These are phyloP conservation scores for Eucidaris tribuloides DNA, from an alignment of 35 echinoderm and acorn worm genomes.

Conservation along the genomic window DNA sequence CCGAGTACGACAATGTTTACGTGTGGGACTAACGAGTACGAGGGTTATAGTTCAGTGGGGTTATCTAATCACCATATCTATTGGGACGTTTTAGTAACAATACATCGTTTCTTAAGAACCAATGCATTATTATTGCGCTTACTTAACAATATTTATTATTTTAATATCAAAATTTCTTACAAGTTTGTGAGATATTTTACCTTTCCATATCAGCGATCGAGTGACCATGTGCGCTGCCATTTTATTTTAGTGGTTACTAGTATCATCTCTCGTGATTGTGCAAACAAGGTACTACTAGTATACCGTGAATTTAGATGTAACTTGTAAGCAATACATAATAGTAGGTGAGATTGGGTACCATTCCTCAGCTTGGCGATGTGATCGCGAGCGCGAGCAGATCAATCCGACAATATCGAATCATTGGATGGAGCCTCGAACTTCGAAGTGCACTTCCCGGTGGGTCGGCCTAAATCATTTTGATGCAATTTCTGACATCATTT, in stretches of 20 bases:
- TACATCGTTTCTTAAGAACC: too few relatives aligned
- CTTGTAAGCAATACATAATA: background rate
- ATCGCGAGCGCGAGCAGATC: background rate
- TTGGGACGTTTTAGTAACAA: background rate
- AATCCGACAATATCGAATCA: background rate
- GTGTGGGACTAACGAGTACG: background rate
- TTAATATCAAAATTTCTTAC: background rate
- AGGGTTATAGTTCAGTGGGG: background rate
- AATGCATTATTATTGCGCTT: background rate
- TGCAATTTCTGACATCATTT: too few relatives aligned
- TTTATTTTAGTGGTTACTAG: background rate
- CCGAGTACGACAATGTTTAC: background rate
- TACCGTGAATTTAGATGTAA: background rate
- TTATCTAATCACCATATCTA: too few relatives aligned
- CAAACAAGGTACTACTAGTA: background rate
- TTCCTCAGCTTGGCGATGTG: background rate
- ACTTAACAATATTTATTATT: background rate
- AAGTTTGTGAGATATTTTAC: background rate
- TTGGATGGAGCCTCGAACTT: too few relatives aligned
- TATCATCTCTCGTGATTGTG: background rate
- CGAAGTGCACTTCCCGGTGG: too few relatives aligned
- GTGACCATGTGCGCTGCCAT: constrained; percentile 10
- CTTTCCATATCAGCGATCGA: background rate
- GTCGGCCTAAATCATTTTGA: too few relatives aligned
- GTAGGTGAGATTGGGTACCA: background rate